Conservation (phyloP, 2,113 vertebrate genomes). For the Silurus meridionalis region DNA sequence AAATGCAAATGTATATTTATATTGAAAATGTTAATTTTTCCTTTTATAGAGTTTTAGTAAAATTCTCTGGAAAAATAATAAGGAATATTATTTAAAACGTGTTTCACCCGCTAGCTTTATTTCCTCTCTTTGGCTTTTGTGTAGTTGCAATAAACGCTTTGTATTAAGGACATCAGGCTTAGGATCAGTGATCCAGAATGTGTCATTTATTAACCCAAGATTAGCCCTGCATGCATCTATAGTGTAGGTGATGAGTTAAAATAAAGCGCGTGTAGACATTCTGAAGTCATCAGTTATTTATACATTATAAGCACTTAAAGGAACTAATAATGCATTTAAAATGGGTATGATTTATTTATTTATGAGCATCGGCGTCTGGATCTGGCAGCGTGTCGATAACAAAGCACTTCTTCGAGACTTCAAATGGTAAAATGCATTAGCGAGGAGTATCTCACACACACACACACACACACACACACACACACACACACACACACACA, state of each 20-base stretch:
- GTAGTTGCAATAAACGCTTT: neutral
- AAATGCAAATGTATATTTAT: neutral
- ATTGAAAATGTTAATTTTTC: neutral
- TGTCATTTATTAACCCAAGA: neutral
- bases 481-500: neutral
- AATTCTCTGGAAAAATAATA: neutral
- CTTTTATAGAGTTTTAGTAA: neutral
- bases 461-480: slow-evolving; percentile 21
- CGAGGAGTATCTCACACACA: neutral
- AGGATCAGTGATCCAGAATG: neutral
- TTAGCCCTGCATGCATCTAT: neutral
- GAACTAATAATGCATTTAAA: neutral
- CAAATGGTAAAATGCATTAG: neutral
- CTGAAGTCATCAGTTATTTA: neutral
- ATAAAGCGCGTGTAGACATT: neutral
- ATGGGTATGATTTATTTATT: slow-evolving; percentile 11
- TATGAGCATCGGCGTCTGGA: neutral
- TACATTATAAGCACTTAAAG: neutral
- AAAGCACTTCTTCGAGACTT: neutral
- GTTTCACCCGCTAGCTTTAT: neutral
- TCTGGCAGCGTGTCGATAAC: neutral
- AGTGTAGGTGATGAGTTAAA: too few species aligned
- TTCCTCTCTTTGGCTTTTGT: neutral
- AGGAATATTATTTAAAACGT: neutral
- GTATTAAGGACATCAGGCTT: neutral